Evolutionary conservation across 2,797 vertebrate genomes (phyloP), one percentile per base, ranked within the genome.

Genomic region (Nyctibius grandis): DNA sequence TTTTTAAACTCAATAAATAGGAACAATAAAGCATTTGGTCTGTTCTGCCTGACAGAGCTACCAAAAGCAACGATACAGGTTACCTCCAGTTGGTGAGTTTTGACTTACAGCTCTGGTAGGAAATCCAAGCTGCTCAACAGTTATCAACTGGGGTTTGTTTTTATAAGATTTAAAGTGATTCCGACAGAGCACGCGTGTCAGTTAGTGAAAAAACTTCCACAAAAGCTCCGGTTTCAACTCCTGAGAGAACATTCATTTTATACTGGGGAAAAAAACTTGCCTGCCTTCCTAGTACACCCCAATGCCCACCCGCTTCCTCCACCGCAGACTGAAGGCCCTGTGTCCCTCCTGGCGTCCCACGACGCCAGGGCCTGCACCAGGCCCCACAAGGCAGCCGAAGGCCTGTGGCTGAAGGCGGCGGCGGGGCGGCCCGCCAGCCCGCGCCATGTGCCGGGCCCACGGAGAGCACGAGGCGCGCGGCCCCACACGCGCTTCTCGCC

Each of bases 271-370:
- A 29, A 15, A 45, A 29, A 5, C 70, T 7, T 3, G 8, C 8
- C 40, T 8, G 2, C 3, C 18, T 3, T 4, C 44, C n/a, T 0
- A 1, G 48, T 0, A 4, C n/a, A 2, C 21, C 23, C 20, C 51
- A 3, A 0, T 0, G 48, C 25, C 51, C 2, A 18, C 29, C 15
- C 23, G 1, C 23, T 29, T 5, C 5, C 25, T 12, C 7, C 25
- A 2, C 10, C 19, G 9, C 56, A 2, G 38, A 3, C 31, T 0
- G 22, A 5, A 19, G 31, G 44, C 67, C 29, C 16, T 11, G 7
- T 2, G 18, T 10, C 36, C 51, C 26, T 2, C 40, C 51, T 17
- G 40, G 4, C 54, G 14, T 5, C 50, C 12, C 29, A 10, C 13
- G 28, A 21, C 33, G 26, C 38, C 59, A 7, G 9, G 17, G 6